Evolutionary conservation across 2,797 vertebrate genomes (phyloP).

Genomic region (Mormyrops boulengeri): DNA sequence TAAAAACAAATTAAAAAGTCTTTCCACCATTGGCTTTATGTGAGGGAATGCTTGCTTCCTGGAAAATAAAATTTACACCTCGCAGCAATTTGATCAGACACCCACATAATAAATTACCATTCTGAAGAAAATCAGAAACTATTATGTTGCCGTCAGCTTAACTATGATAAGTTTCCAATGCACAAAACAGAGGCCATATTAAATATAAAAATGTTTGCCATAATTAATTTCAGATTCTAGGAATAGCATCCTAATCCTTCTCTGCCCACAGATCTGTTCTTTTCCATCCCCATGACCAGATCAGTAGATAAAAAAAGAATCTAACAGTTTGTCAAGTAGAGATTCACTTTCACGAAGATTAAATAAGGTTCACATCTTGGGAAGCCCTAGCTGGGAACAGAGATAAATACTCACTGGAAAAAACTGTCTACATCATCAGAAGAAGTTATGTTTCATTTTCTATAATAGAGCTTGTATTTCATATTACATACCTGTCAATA

Average conservation of each 20-base stretch:
- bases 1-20: background rate
- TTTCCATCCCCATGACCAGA: slow-evolving; percentile 52
- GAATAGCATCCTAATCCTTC: slow-evolving; percentile 53
- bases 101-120: background rate
- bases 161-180: background rate
- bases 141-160: background rate
- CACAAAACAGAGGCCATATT: slow-evolving; percentile 22
- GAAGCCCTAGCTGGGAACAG: background rate
- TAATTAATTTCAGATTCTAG: slow-evolving; percentile 52
- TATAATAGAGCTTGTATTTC: background rate
- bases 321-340: slow-evolving; percentile 25
- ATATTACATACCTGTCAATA: background rate
- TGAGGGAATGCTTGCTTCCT: background rate
- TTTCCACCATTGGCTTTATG: background rate
- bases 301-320: slow-evolving; percentile 44
- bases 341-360: slow-evolving; percentile 6
- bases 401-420: background rate
- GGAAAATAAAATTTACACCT: background rate
- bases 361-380: background rate
- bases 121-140: background rate
- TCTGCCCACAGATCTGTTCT: slow-evolving; percentile 35
- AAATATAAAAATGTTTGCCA: slow-evolving; percentile 46
- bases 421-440: background rate
- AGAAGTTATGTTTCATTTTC: background rate
- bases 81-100: background rate